phyloP scores from a whole-genome alignment of 2,797 vertebrate genomes.

The Aquila chrysaetos region DNA sequence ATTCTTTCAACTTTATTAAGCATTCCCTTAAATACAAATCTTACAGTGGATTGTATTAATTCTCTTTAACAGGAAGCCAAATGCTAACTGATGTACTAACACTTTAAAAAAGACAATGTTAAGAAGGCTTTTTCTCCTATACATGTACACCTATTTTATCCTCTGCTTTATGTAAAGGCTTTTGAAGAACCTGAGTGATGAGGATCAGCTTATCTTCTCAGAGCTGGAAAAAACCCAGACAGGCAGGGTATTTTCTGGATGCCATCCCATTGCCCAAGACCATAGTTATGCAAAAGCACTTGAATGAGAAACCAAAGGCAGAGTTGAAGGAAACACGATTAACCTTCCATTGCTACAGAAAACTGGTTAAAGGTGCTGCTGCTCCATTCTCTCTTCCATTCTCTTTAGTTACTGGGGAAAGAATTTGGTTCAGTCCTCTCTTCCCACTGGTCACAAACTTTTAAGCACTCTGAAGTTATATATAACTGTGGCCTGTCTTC shows the following conservation, averaged over 20 bases:
- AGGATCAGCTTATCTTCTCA: background rate
- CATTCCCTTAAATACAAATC: background rate
- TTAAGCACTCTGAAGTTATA: background rate
- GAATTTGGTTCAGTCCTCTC: background rate
- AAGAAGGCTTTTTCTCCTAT: background rate
- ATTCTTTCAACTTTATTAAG: background rate
- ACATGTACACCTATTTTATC: background rate
- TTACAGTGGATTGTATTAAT: background rate
- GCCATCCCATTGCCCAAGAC: background rate
- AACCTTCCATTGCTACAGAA: background rate
- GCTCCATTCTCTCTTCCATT: background rate
- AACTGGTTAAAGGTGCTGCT: background rate
- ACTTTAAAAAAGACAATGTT: background rate
- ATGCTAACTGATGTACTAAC: background rate
- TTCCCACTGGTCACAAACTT: background rate
- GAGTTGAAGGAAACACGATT: background rate
- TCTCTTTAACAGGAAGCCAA: background rate
- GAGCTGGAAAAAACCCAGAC: background rate
- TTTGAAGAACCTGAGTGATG: background rate
- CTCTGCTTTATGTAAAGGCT: background rate
- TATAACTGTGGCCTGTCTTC: background rate
- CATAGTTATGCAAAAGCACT: background rate
- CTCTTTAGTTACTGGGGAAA: background rate
- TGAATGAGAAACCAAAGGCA: background rate
- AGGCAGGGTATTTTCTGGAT: background rate